A percentile compares a stretch with the other conserved stretches of the same genome.
These are phyloP conservation scores for Rhyacichthys aspro DNA, from an alignment of 2,797 vertebrate genomes.

Conservation along the genomic window DNA sequence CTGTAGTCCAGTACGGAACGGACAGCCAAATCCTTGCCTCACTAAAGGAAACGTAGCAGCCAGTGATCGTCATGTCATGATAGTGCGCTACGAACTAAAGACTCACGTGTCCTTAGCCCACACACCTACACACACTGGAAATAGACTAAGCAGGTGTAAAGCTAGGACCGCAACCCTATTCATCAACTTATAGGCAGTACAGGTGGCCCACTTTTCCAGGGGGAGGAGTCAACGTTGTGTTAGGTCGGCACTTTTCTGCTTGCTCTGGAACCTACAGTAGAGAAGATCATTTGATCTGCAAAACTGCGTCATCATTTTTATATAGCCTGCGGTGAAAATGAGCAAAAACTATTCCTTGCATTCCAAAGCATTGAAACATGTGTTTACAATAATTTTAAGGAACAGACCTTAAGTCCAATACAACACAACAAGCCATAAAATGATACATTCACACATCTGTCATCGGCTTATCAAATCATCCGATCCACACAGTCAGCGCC, in stretches of 20 bases:
- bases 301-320: slow-evolving; percentile 26
- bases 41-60: too few species aligned
- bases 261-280: slow-evolving; percentile 6
- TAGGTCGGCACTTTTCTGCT: slow-evolving; percentile 32
- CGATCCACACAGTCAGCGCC: slow-evolving; percentile 2
- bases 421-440: too few species aligned
- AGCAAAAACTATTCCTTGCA: background rate
- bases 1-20: too few species aligned
- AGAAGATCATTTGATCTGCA: slow-evolving; percentile 14
- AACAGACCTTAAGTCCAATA: too few species aligned
- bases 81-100: too few species aligned
- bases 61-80: too few species aligned
- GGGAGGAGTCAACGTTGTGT: slow-evolving; percentile 20
- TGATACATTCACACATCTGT: background rate
- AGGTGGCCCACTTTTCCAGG: slow-evolving; percentile 30
- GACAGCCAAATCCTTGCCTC: too few species aligned
- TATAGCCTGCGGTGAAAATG: background rate
- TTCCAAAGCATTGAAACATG: too few species aligned
- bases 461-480: background rate
- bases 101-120: slow-evolving; percentile 3
- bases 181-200: slow-evolving; percentile 25
- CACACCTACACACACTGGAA: slow-evolving; percentile 6
- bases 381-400: too few species aligned
- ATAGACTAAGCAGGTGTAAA: slow-evolving; percentile 47
- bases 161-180: slow-evolving; percentile 30